These are phyloP conservation scores for Sterna hirundo DNA, from an alignment of 2,113 vertebrate genomes.

Conservation along the genomic window DNA sequence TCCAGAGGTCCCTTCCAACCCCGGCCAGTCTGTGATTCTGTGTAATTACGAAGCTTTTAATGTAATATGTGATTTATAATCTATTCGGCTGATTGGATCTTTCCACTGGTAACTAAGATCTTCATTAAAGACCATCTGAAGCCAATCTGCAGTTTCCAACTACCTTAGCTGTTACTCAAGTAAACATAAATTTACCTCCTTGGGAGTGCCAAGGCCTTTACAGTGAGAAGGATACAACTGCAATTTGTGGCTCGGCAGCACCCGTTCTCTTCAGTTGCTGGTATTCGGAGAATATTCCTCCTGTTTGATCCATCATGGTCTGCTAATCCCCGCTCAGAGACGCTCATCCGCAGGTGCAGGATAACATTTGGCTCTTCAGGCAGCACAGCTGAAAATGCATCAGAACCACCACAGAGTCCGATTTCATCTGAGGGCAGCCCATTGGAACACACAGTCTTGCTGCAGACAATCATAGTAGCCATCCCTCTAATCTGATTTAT, in stretches of 20 bases:
- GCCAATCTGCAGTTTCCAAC: background rate
- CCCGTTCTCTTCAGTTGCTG: background rate
- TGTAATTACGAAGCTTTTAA: background rate
- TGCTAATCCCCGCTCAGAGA: background rate
- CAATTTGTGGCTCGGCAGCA: background rate
- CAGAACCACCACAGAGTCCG: background rate
- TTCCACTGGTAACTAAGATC: background rate
- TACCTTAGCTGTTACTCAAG: background rate
- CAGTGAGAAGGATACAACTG: background rate
- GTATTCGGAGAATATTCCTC: background rate
- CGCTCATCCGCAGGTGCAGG: background rate
- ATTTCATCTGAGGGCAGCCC: background rate
- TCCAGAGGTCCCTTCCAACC: too few relatives aligned
- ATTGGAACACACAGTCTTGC: rapidly evolving
- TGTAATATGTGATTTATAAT: background rate
- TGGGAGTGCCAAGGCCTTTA: background rate
- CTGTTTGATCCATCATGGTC: rapidly evolving
- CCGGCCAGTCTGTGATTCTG: too few relatives aligned
- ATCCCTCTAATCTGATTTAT: background rate
- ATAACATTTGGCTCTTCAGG: background rate
- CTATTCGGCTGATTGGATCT: background rate
- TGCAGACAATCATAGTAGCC: background rate
- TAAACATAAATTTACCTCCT: background rate
- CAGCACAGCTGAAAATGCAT: background rate
- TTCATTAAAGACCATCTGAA: background rate